These are phyloP conservation scores for Artibeus lituratus DNA, from an alignment of 2,797 vertebrate genomes.

Conservation along the genomic window DNA sequence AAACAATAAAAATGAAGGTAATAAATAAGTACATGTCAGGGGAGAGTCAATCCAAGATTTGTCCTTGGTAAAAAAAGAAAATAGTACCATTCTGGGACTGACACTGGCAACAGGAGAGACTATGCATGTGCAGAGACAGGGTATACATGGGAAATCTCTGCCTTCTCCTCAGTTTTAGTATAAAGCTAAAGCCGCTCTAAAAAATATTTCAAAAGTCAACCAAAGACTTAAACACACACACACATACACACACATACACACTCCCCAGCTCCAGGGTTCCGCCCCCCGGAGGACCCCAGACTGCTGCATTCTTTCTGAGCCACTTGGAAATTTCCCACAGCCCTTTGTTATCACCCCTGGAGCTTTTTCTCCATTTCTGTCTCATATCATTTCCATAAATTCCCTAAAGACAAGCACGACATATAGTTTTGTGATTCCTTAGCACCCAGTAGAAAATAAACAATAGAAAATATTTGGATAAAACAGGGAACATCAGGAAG, in stretches of 20 bases:
- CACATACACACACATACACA: not conserved
- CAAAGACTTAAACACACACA: not conserved
- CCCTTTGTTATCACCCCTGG: not conserved
- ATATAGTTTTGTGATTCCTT: not conserved
- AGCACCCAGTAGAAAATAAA: not conserved
- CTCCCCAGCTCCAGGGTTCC: not conserved
- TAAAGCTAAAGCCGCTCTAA: not conserved
- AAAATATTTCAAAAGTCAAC: not conserved
- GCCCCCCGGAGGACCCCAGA: not conserved
- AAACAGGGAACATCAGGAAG: conserved; percentile 19
- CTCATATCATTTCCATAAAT: not conserved
- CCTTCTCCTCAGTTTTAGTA: not conserved
- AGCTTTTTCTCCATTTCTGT: not conserved
- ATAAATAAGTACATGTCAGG: not conserved
- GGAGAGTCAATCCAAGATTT: not conserved
- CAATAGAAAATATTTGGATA: not conserved
- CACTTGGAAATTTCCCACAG: conserved; percentile 1
- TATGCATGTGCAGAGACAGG: not conserved
- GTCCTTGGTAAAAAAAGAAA: not conserved
- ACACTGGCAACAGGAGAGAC: not conserved
- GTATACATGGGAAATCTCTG: not conserved
- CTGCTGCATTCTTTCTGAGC: not conserved
- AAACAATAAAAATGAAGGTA: too few relatives aligned
- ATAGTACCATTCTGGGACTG: not conserved
- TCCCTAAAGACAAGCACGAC: not conserved